These are phyloP conservation scores for Paedocypris sp. DNA, from an alignment of 2,113 vertebrate genomes.

Conservation along the genomic window DNA sequence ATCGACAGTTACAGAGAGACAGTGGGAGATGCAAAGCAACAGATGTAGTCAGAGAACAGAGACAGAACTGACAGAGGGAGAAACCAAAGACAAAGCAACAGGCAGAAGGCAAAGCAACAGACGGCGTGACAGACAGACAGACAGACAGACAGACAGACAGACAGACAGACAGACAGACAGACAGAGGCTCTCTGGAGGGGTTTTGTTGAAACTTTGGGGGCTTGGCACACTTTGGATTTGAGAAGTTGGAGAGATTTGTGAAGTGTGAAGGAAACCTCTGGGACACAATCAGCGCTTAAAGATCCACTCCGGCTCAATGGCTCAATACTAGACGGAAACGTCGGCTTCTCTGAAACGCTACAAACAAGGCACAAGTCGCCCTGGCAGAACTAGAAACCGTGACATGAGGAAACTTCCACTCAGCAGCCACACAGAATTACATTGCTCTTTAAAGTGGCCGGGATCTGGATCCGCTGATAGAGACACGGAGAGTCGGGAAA, in stretches of 20 bases:
- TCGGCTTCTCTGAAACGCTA: not conserved
- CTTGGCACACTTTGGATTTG: not conserved
- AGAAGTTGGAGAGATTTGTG: not conserved
- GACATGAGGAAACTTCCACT: not conserved
- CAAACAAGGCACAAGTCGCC: not conserved
- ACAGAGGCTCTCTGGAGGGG: too few relatives aligned
- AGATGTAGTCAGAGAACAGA: too few relatives aligned
- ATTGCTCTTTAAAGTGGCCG: not conserved
- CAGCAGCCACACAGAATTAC: not conserved
- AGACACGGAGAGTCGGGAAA: not conserved
- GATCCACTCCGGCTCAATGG: not conserved
- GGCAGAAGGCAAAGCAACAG: too few relatives aligned
- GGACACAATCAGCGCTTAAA: not conserved
- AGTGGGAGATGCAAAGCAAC: too few relatives aligned
- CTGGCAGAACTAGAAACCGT: not conserved
- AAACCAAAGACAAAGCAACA: too few relatives aligned
- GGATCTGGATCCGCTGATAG: not conserved
- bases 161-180: too few relatives aligned
- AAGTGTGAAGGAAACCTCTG: not conserved
- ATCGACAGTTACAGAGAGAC: too few relatives aligned
- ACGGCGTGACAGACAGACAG: too few relatives aligned
- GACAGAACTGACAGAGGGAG: too few relatives aligned
- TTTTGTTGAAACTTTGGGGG: not conserved
- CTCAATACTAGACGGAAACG: not conserved
- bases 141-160: too few relatives aligned